Evolutionary conservation across 2,113 vertebrate genomes (phyloP), one percentile per base, ranked within the genome.

Genomic region (Pteruthius melanotis): DNA sequence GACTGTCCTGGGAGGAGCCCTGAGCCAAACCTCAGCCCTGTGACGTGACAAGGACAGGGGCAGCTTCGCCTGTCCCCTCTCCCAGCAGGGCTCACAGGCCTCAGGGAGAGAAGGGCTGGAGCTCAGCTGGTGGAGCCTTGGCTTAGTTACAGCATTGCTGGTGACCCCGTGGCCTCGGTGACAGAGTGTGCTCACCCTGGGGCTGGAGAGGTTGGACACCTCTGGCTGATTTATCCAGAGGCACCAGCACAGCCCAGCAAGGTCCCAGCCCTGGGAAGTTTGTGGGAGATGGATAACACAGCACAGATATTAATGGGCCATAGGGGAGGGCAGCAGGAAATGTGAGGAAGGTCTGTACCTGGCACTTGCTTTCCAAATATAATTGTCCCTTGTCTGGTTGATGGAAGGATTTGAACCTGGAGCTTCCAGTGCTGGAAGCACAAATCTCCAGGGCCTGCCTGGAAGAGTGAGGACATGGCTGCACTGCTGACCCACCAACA

Each of bases 101-200:
- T 54, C 27, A 21, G 37, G 56, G 66, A 57, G n/a, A 54, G 57
- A 37, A 72, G 72, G 19, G 50, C 42, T 90, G 82, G 90, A 95
- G 89, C 96, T 96, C 96, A 97, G 94, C 88, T 97, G 95, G 83
- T 6, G 0, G 54, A 84, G 65, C 54, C 61, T 53, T 17, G 74
- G 52, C 53, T 95, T 50, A 61, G 89, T 89, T 50, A 87, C 89
- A 76, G 84, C 59, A 65, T 5, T 4, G 0, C 4, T 9, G 37
- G 42, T 68, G 93, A 95, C 92, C 87, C 70, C 1, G 3, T 93
- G 94, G 82, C 94, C 95, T 93, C 13, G 83, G 63, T 80, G 93
- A 74, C 78, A 86, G 77, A 83, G 39, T 8, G 35, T 54, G 21
- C 61, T 68, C 72, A 82, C 61, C 81, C 28, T 47, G 18, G 0